Conservation (phyloP, 2,888 invertebrate genomes). For the Nycteola revayana region DNA sequence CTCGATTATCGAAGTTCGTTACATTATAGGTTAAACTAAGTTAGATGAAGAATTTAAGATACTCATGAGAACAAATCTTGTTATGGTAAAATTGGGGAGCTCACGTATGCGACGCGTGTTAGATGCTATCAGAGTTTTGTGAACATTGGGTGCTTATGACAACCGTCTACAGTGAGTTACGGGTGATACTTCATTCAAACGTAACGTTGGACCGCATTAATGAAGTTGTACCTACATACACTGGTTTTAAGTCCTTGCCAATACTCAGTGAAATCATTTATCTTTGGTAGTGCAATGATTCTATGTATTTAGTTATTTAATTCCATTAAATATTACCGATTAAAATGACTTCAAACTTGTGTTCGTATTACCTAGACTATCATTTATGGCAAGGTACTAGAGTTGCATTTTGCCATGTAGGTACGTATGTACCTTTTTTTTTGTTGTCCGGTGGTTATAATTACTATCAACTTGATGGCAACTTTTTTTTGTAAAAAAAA, state of each 20-base stretch:
- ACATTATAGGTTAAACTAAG: conserved; percentile 19
- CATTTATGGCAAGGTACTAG: too few species aligned
- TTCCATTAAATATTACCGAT: too few species aligned
- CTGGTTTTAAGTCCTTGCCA: not conserved
- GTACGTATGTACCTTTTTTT: too few species aligned
- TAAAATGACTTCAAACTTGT: too few species aligned
- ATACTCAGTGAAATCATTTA: too few species aligned
- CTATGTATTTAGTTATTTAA: too few species aligned
- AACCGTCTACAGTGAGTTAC: conserved; percentile 5
- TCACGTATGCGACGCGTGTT: conserved; percentile 67
- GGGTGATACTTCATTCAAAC: not conserved
- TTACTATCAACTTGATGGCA: too few species aligned
- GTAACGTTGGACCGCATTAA: not conserved
- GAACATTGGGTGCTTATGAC: conserved; percentile 49
- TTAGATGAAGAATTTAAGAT: conserved; percentile 38
- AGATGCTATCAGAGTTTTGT: conserved; percentile 51
- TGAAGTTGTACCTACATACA: not conserved
- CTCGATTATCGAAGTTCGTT: conserved; percentile 21
- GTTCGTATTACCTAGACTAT: not conserved
- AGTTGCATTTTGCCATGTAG: too few species aligned
- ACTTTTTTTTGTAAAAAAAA: too few species aligned
- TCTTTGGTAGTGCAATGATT: too few species aligned
- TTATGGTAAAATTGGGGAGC: conserved; percentile 62
- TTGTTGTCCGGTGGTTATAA: too few species aligned
- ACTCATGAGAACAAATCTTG: conserved; percentile 74